phyloP scores from a whole-genome alignment of 2,113 vertebrate species.

The Vireo altiloquus region DNA sequence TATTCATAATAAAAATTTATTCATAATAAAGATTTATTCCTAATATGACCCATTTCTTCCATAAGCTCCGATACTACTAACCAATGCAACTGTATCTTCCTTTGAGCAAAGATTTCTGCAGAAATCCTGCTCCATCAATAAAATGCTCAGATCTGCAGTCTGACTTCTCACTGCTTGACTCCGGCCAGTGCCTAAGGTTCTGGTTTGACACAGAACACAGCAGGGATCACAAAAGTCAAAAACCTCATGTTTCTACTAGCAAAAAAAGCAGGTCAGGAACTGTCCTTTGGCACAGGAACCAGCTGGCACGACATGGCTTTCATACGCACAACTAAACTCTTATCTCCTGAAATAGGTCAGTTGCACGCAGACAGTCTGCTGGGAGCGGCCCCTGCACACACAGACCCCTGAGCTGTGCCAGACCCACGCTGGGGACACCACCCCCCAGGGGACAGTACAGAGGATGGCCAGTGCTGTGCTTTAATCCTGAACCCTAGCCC shows the following conservation, averaged over 20 bases:
- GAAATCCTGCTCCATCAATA: not conserved
- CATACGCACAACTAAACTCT: not conserved
- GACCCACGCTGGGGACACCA: not conserved
- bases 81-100: not conserved
- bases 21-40: not conserved
- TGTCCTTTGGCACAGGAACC: not conserved
- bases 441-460: not conserved
- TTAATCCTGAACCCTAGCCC: not conserved
- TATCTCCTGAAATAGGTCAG: not conserved
- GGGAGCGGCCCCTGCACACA: not conserved
- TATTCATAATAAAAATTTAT: not conserved
- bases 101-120: not conserved
- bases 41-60: not conserved
- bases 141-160: not conserved
- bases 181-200: not conserved
- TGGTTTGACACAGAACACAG: not conserved
- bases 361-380: not conserved
- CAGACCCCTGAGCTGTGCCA: not conserved
- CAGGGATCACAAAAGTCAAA: not conserved
- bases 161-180: not conserved
- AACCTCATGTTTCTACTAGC: not conserved
- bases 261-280: conserved; percentile 19
- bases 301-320: not conserved
- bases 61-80: not conserved
- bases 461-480: not conserved